These are phyloP conservation scores for Tenthredo distinguenda DNA, from an alignment of 2,888 invertebrate genomes.

Conservation along the genomic window DNA sequence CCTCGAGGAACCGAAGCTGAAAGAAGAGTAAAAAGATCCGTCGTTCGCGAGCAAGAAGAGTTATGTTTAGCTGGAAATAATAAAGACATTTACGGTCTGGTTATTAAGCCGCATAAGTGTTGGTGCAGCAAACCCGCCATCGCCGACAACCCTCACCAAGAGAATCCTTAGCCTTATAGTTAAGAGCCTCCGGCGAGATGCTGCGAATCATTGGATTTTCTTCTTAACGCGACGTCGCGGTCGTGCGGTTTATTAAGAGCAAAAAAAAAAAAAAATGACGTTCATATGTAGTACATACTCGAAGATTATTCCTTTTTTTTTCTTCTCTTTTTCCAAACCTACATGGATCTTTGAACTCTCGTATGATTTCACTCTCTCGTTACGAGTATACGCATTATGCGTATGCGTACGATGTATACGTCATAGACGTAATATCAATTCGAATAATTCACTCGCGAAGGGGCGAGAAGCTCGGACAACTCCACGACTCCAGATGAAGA, in stretches of 20 bases:
- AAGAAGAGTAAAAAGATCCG: slow-evolving; percentile 36
- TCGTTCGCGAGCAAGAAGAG: slow-evolving; percentile 50
- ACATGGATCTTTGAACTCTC: slow-evolving; percentile 36
- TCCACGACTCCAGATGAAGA: slow-evolving; percentile 68
- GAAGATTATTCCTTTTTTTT: neutral
- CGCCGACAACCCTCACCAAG: slow-evolving; percentile 13
- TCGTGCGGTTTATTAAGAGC: neutral
- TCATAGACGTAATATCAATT: slow-evolving; percentile 68
- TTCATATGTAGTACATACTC: neutral
- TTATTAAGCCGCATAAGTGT: slow-evolving; percentile 47
- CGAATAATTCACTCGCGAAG: slow-evolving; percentile 69
- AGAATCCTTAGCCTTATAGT: neutral
- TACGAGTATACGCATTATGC: neutral
- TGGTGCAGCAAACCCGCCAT: slow-evolving; percentile 35
- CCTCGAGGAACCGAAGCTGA: slow-evolving; percentile 88
- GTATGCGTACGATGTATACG: neutral
- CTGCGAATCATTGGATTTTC: slow-evolving; percentile 17
- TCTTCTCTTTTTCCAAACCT: neutral
- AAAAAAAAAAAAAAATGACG: neutral
- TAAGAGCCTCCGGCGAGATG: neutral
- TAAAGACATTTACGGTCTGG: slow-evolving; percentile 53
- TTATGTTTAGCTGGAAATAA: slow-evolving; percentile 52
- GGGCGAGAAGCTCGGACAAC: slow-evolving; percentile 38
- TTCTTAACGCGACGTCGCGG: slow-evolving; percentile 23
- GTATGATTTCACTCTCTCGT: slow-evolving; percentile 3